Evolutionary conservation across 2,113 vertebrate species (phyloP).

Genomic region (Myrmecobius fasciatus): DNA sequence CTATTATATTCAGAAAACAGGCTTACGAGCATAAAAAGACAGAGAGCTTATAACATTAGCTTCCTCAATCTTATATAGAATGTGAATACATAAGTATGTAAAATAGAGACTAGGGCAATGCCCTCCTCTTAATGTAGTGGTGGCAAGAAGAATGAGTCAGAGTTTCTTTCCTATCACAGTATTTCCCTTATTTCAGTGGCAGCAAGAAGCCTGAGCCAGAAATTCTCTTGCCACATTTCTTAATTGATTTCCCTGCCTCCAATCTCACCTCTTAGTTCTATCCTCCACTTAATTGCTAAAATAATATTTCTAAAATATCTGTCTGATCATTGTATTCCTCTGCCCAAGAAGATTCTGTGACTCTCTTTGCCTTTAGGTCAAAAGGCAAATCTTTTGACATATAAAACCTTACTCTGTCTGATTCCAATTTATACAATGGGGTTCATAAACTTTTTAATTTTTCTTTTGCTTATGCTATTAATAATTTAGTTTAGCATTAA

Average conservation of each 20-base stretch:
- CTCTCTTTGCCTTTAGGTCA: not conserved
- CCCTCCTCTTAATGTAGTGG: too few relatives aligned
- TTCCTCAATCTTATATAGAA: too few relatives aligned
- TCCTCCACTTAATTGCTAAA: not conserved
- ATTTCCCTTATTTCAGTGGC: not conserved
- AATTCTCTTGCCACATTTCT: not conserved
- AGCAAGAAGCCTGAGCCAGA: not conserved
- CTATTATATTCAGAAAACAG: too few relatives aligned
- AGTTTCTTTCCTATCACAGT: too few relatives aligned
- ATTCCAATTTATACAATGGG: not conserved
- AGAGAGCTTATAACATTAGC: too few relatives aligned
- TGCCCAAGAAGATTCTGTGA: not conserved
- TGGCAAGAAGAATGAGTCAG: too few relatives aligned
- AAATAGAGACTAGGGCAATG: too few relatives aligned
- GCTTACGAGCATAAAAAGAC: too few relatives aligned
- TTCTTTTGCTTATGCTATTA: too few relatives aligned
- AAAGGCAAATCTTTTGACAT: not conserved
- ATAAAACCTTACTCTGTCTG: not conserved
- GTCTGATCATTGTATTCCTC: not conserved
- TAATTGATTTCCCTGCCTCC: not conserved
- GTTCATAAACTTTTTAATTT: not conserved
- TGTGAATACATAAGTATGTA: too few relatives aligned
- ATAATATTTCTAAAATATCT: not conserved
- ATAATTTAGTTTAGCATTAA: too few relatives aligned
- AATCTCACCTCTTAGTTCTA: not conserved